Conservation (phyloP, 23 tunicate species). For the Trididemnum miniatum region DNA sequence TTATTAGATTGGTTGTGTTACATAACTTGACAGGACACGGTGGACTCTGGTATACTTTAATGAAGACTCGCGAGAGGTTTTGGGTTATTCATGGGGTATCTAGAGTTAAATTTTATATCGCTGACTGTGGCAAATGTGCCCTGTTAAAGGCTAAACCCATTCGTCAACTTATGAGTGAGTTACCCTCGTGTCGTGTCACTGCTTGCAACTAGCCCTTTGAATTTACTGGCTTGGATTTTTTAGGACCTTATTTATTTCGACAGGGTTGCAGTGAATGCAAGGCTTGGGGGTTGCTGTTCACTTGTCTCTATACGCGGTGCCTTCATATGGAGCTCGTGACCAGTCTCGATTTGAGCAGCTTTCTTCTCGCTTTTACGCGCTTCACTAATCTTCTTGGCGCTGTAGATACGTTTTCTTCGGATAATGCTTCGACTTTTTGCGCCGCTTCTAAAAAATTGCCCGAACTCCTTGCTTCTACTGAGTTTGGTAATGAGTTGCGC, state of each 20-base stretch:
- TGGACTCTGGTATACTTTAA: not conserved
- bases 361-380: conserved; percentile 6
- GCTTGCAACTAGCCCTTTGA: conserved; percentile 21
- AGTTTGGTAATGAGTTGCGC: not conserved
- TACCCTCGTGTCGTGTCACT: not conserved
- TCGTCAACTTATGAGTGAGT: conserved; percentile 16
- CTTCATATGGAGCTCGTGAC: conserved; percentile 18
- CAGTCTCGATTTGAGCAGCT: not conserved
- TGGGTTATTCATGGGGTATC: conserved; percentile 2
- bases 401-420: conserved; percentile 7
- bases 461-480: not conserved
- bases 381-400: not conserved
- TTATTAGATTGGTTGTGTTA: not conserved
- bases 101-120: not conserved
- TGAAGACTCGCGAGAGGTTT: not conserved
- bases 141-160: conserved; percentile 3
- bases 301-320: not conserved
- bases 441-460: not conserved
- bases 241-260: not conserved
- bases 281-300: conserved; percentile 25
- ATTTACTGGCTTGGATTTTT: conserved; percentile 10
- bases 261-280: not conserved
- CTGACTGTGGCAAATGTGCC: conserved; percentile 7
- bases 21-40: not conserved
- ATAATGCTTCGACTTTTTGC: conserved; percentile 1